These are phyloP conservation scores for Hydropotes inermis DNA, from an alignment of 2,113 vertebrate genomes.

Conservation along the genomic window DNA sequence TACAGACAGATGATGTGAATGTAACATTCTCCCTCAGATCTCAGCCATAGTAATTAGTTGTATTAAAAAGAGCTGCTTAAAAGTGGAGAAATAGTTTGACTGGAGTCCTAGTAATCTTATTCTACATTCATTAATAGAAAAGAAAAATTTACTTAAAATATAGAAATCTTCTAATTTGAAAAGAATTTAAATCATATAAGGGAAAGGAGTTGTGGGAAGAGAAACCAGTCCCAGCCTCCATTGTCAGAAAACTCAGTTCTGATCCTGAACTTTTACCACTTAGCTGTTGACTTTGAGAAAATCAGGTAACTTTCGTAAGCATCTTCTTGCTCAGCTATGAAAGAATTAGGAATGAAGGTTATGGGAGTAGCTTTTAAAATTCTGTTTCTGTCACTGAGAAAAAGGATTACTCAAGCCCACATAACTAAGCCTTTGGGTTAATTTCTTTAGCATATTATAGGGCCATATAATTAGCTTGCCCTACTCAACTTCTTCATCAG, in stretches of 20 bases:
- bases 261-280: not conserved
- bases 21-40: not conserved
- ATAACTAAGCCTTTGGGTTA: not conserved
- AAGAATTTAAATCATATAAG: not conserved
- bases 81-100: not conserved
- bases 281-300: not conserved
- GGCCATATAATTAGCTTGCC: not conserved
- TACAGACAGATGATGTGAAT: not conserved
- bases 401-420: not conserved
- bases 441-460: not conserved
- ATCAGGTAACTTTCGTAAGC: not conserved
- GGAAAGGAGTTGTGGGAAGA: not conserved
- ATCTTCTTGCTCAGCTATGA: not conserved
- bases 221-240: not conserved
- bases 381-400: not conserved
- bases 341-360: accelerated
- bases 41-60: not conserved
- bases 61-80: not conserved
- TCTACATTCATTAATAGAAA: not conserved
- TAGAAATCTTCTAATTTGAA: not conserved
- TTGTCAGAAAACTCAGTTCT: not conserved
- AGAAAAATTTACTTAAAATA: not conserved
- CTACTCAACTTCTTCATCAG: not conserved
- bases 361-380: not conserved
- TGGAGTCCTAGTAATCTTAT: not conserved